These are phyloP conservation scores for Myathropa florea DNA, from an alignment of 2,888 invertebrate genomes.

Conservation along the genomic window DNA sequence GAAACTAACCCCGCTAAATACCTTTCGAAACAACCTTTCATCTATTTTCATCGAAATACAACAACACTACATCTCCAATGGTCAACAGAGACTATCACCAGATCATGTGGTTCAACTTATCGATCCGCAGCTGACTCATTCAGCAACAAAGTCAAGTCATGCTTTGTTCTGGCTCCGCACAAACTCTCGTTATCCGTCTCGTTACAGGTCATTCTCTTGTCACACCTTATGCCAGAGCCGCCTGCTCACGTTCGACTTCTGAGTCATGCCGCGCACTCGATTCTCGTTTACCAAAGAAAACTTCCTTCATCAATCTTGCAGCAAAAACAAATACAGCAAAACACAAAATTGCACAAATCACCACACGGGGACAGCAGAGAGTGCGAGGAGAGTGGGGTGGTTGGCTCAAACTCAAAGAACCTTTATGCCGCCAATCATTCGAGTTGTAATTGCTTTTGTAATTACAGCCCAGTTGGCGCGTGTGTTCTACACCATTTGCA, in stretches of 20 bases:
- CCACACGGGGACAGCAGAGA: no score
- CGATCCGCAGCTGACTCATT: background rate
- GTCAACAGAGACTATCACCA: background rate
- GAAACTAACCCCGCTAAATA: background rate
- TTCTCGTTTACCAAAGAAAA: background rate
- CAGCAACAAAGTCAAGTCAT: background rate
- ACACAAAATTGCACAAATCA: background rate
- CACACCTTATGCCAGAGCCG: background rate
- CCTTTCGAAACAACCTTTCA: background rate
- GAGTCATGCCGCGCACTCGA: background rate
- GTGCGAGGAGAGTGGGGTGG: background rate
- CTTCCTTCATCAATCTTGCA: no score
- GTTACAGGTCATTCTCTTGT: background rate
- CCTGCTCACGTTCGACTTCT: background rate
- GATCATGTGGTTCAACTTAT: background rate
- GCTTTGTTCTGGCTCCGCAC: background rate
- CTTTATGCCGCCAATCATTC: conserved; percentile 59
- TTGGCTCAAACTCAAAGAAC: conserved; percentile 19
- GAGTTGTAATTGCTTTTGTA: conserved; percentile 63
- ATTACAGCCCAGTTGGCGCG: conserved; percentile 65
- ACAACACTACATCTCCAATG: background rate
- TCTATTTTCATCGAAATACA: background rate
- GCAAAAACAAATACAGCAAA: background rate
- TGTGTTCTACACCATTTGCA: conserved; percentile 68
- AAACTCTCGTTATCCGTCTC: background rate